A percentile compares a stretch with the other conserved stretches of the same genome.
Evolutionary conservation across 2,888 invertebrate genomes (phyloP).

Genomic region (Chrysodeixis includens): DNA sequence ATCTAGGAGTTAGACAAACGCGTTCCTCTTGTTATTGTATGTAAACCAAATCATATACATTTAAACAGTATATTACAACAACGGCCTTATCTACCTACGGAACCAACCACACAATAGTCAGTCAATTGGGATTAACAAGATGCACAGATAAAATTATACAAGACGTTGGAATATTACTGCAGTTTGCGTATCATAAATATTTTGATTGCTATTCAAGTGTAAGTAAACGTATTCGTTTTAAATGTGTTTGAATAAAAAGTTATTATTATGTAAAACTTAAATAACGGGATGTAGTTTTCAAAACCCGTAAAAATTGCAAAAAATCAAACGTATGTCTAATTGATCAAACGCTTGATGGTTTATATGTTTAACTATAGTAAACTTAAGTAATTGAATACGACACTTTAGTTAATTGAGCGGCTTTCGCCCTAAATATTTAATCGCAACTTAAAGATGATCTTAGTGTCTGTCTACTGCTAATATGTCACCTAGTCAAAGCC

Average conservation of each 20-base stretch:
- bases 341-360: too few relatives aligned
- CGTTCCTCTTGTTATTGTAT: background rate
- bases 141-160: constrained; percentile 1
- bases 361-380: too few relatives aligned
- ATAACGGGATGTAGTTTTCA: too few relatives aligned
- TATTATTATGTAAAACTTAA: constrained; percentile 48
- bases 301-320: too few relatives aligned
- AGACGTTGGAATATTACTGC: background rate
- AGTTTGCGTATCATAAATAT: background rate
- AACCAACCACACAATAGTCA: background rate
- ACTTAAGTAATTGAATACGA: too few relatives aligned
- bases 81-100: background rate
- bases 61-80: background rate
- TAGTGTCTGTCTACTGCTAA: too few relatives aligned
- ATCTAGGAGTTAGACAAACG: too few relatives aligned
- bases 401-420: too few relatives aligned
- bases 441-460: too few relatives aligned
- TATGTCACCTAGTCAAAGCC: too few relatives aligned
- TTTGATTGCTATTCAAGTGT: constrained; percentile 45
- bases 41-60: background rate
- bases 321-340: too few relatives aligned
- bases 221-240: constrained; percentile 43
- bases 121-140: constrained; percentile 2
- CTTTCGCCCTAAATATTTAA: too few relatives aligned
- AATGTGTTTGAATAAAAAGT: constrained; percentile 44